A percentile compares a stretch with the other conserved stretches of the same genome.
These are phyloP conservation scores for Drosophila subpulchrella DNA, from an alignment of 1,140 invertebrate species.

Conservation along the genomic window DNA sequence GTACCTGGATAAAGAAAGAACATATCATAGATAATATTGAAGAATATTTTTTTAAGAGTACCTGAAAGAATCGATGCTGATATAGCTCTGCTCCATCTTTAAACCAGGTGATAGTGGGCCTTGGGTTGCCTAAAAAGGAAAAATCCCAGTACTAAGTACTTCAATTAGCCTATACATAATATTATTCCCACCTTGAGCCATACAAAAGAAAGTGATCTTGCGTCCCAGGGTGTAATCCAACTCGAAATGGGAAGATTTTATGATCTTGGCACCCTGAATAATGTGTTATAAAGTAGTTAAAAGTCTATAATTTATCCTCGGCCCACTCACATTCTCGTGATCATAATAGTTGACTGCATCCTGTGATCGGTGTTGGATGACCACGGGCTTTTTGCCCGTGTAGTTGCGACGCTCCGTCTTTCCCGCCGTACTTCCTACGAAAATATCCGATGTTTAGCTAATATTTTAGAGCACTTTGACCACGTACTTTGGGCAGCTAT, in stretches of 20 bases:
- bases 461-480: too few species aligned
- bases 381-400: conserved; percentile 85
- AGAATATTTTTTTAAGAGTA: conserved; percentile 70
- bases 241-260: conserved; percentile 95
- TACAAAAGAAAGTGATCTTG: conserved; percentile 96
- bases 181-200: conserved; percentile 86
- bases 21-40: not conserved
- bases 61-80: conserved; percentile 94
- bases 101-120: conserved; percentile 96
- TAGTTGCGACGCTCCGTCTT: conserved; percentile 80
- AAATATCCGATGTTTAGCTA: not conserved
- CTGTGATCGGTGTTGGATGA: conserved; percentile 88
- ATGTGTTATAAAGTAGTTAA: not conserved
- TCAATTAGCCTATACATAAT: not conserved
- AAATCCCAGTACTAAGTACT: not conserved
- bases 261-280: conserved; percentile 93
- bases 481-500: conserved; percentile 63
- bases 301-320: not conserved
- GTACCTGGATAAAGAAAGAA: conserved; percentile 87
- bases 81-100: conserved; percentile 96
- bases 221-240: conserved; percentile 96
- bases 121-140: conserved; percentile 86
- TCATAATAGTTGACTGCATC: conserved; percentile 89
- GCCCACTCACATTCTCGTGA: conserved; percentile 88
- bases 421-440: conserved; percentile 74